Percentiles rank a stretch among this genome's conserved stretches.
These are phyloP conservation scores for Macropus fuliginosus DNA, from an alignment of 2,797 vertebrate genomes.

Conservation along the genomic window DNA sequence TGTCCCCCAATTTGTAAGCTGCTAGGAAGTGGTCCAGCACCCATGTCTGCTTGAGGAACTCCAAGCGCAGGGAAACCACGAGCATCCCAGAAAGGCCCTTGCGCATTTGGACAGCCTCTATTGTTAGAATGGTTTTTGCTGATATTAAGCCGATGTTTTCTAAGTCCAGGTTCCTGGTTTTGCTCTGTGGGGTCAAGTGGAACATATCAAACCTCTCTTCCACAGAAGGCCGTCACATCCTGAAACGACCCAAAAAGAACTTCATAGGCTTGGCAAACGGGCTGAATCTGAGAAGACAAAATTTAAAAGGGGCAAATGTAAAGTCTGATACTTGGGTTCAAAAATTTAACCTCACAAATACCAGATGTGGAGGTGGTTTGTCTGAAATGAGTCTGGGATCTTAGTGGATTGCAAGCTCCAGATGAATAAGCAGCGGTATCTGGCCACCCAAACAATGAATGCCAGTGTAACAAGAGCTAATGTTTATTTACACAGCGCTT, in stretches of 20 bases:
- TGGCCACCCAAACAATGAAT: neutral
- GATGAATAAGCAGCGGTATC: neutral
- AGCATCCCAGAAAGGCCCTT: neutral
- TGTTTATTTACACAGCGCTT: neutral
- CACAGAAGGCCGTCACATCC: neutral
- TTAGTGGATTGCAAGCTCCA: neutral
- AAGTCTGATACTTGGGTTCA: neutral
- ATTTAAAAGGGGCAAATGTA: neutral
- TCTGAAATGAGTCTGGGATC: neutral
- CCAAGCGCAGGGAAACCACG: neutral
- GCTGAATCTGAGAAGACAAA: neutral
- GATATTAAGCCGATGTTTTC: neutral
- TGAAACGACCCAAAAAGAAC: neutral
- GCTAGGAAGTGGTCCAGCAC: neutral
- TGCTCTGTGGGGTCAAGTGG: neutral
- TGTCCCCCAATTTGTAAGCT: neutral
- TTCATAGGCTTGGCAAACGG: neutral
- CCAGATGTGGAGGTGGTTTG: neutral
- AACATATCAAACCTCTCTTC: neutral
- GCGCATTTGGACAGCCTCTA: neutral
- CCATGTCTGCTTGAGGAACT: neutral
- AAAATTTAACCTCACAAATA: neutral
- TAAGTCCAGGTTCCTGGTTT: neutral
- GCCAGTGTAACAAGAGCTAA: neutral
- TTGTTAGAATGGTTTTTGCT: neutral